These are phyloP conservation scores for Myotis davidii DNA, from an alignment of 2,113 vertebrate genomes.

Conservation along the genomic window DNA sequence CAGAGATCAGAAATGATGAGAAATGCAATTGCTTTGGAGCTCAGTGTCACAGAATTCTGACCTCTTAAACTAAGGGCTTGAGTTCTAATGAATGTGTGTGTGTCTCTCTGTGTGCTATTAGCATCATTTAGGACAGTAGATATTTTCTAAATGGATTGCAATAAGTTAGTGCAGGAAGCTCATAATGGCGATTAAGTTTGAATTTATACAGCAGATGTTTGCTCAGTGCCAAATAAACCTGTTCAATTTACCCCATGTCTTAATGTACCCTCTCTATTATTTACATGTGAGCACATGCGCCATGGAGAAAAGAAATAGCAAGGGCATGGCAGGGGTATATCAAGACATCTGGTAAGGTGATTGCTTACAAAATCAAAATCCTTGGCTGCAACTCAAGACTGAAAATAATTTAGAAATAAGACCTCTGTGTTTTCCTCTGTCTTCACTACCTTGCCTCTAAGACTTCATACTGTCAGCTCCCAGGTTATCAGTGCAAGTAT, in stretches of 20 bases:
- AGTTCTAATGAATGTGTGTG: conserved; percentile 56
- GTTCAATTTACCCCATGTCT: conserved; percentile 75
- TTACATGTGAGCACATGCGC: conserved; percentile 72
- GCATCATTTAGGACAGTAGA: conserved; percentile 52
- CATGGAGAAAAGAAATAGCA: conserved; percentile 66
- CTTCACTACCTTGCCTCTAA: background rate
- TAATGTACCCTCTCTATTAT: conserved; percentile 80
- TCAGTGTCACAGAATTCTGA: conserved; percentile 72
- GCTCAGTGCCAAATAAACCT: conserved; percentile 75
- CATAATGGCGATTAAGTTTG: conserved; percentile 72
- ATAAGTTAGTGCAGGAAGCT: conserved; percentile 56
- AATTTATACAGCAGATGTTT: conserved; percentile 78
- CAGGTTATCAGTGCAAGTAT: fast-evolving
- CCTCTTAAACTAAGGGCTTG: conserved; percentile 57
- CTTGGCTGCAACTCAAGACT: conserved; percentile 70
- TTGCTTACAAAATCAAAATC: conserved; percentile 75
- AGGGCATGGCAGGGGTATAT: conserved; percentile 72
- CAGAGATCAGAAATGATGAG: conserved; percentile 75
- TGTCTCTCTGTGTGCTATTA: conserved; percentile 61
- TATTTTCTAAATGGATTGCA: conserved; percentile 60
- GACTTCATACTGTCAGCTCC: background rate
- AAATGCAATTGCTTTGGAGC: conserved; percentile 72
- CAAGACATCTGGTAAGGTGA: conserved; percentile 78
- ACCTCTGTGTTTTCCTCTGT: background rate
- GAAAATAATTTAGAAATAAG: conserved; percentile 65